Conservation (phyloP, 2,113 vertebrate species). For the Ammodytes dubius region DNA sequence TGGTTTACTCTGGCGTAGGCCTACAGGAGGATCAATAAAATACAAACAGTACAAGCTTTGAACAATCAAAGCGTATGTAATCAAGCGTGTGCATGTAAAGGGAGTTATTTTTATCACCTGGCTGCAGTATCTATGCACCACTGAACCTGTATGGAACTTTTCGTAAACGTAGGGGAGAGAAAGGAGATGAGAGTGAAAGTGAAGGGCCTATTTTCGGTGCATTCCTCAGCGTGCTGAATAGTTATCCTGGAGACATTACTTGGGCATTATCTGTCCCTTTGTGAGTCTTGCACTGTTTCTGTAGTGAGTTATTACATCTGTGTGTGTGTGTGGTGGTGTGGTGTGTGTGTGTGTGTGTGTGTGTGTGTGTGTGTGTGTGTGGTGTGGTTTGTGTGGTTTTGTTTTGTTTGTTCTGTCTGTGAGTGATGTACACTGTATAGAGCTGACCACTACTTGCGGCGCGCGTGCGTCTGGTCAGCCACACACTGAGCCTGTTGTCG, state of each 20-base stretch:
- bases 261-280: constrained; percentile 65
- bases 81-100: constrained; percentile 11
- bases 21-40: constrained; percentile 33
- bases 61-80: constrained; percentile 12
- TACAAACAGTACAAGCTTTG: constrained; percentile 7
- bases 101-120: constrained; percentile 13
- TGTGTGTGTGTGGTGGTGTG: constrained; percentile 22
- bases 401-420: no score
- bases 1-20: constrained; percentile 12
- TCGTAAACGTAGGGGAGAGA: constrained; percentile 4
- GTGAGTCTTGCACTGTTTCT: constrained; percentile 55
- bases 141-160: not conserved
- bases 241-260: constrained; percentile 75
- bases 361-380: constrained; percentile 31
- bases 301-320: constrained; percentile 55
- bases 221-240: constrained; percentile 76
- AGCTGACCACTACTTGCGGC: constrained; percentile 72
- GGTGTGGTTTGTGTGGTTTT: no score
- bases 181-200: constrained; percentile 34
- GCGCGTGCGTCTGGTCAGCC: constrained; percentile 77
- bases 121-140: constrained; percentile 1
- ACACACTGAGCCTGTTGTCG: constrained; percentile 69
- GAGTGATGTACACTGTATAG: constrained; percentile 64
- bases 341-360: no score
- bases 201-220: constrained; percentile 73